These are phyloP conservation scores for Nannoperca obscura DNA, from an alignment of 2,797 vertebrate genomes.

Conservation along the genomic window DNA sequence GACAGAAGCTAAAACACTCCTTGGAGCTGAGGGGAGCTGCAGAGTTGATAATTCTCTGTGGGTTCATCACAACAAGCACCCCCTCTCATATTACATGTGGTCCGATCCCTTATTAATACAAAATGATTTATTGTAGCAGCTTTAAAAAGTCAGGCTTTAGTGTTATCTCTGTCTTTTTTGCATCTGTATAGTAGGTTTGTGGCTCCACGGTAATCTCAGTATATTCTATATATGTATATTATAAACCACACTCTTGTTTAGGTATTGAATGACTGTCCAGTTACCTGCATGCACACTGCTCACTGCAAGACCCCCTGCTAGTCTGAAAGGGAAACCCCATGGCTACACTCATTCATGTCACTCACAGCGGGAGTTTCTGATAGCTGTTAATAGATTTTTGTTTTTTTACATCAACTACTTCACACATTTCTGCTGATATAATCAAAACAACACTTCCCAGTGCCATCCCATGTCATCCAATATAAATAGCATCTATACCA, in stretches of 20 bases:
- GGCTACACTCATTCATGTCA: constrained; percentile 25
- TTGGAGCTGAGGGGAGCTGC: not conserved
- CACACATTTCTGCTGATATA: constrained; percentile 1
- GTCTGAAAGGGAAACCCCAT: constrained; percentile 28
- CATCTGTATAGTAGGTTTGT: not conserved
- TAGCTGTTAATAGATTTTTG: constrained; percentile 3
- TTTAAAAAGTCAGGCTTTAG: not conserved
- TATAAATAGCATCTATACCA: not conserved
- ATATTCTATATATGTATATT: not conserved
- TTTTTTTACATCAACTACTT: not conserved
- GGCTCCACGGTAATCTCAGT: not conserved
- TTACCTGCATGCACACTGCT: constrained; percentile 34
- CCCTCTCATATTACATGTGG: not conserved
- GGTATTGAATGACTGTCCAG: constrained; percentile 39
- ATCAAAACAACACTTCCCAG: constrained; percentile 14
- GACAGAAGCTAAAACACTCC: not conserved
- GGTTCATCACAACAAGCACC: not conserved
- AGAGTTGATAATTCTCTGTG: not conserved
- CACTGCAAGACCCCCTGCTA: constrained; percentile 29
- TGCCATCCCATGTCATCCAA: not conserved
- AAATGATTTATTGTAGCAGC: not conserved
- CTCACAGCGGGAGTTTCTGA: constrained; percentile 28
- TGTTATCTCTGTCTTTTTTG: not conserved
- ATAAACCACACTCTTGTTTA: constrained; percentile 9
- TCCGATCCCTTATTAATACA: not conserved